Conservation (phyloP, 2,888 invertebrate species). For the Mythimna impura region DNA sequence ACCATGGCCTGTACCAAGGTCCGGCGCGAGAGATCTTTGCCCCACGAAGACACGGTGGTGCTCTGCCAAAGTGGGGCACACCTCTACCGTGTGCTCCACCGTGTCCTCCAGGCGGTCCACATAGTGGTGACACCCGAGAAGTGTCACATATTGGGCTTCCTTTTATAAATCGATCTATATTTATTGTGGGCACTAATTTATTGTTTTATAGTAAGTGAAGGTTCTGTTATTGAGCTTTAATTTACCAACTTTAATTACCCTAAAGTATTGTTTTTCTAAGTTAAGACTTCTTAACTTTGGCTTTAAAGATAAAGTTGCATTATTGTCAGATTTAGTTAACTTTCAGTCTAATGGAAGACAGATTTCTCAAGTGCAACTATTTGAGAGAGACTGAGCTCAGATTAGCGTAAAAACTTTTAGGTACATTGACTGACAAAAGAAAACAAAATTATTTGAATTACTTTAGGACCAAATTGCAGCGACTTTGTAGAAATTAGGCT, state of each 20-base stretch:
- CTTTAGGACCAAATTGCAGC: background rate
- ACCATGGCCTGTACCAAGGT: too few species aligned
- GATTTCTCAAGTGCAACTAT: constrained; percentile 3
- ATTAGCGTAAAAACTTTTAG: background rate
- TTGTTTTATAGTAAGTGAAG: background rate
- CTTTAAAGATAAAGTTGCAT: constrained; percentile 6
- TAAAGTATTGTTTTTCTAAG: background rate
- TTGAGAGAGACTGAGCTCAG: constrained; percentile 2
- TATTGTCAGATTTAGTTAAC: constrained; percentile 22
- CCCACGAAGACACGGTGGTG: too few species aligned
- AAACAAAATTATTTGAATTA: background rate
- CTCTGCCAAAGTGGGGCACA: too few species aligned
- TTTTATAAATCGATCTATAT: too few species aligned
- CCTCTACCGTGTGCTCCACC: too few species aligned
- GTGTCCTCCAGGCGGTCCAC: too few species aligned
- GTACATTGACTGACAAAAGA: background rate
- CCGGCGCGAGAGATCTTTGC: too few species aligned
- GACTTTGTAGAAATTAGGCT: too few species aligned
- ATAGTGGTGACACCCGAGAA: too few species aligned
- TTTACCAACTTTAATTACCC: too few species aligned
- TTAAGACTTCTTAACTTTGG: background rate
- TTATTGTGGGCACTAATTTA: background rate
- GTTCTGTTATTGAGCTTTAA: background rate
- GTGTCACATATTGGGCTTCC: too few species aligned
- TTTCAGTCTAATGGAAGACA: constrained; percentile 2